phyloP scores from a whole-genome alignment of 23 tunicate genomes.

The Diplosoma virens region DNA sequence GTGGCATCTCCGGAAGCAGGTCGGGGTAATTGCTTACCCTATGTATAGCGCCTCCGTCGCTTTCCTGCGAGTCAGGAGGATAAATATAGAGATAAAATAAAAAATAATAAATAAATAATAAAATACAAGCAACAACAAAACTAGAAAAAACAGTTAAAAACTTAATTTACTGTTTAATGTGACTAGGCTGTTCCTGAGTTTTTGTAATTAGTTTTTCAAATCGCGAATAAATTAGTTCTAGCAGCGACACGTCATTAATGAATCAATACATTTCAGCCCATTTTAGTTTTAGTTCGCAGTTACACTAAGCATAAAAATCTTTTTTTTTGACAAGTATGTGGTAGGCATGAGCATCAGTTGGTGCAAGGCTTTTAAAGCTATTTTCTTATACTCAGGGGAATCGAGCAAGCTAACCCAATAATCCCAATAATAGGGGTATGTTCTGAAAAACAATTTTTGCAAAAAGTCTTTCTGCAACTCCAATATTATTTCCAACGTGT shows the following conservation, averaged over 20 bases:
- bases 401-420: constrained; percentile 47
- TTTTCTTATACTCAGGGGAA: constrained; percentile 33
- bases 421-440: constrained; percentile 27
- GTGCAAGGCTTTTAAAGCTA: constrained; percentile 42
- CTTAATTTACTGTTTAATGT: constrained; percentile 11
- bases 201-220: constrained; percentile 31
- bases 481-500: constrained; percentile 34
- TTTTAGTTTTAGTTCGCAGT: constrained; percentile 29
- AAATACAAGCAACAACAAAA: constrained; percentile 12
- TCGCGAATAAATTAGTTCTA: constrained; percentile 32
- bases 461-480: constrained; percentile 36
- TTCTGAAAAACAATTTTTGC: constrained; percentile 32
- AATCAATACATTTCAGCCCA: constrained; percentile 45
- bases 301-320: constrained; percentile 21
- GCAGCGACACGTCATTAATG: constrained; percentile 28
- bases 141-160: constrained; percentile 11
- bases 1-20: too few relatives aligned
- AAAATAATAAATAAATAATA: too few relatives aligned
- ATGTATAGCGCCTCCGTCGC: too few relatives aligned
- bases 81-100: too few relatives aligned
- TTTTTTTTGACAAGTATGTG: constrained; percentile 25
- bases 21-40: too few relatives aligned
- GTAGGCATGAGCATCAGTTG: constrained; percentile 41
- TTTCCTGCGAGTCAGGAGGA: too few relatives aligned
- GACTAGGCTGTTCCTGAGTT: constrained; percentile 43